Base-by-base conservation (phyloP, 2,113 vertebrate species). In the Pygoscelis antarcticus region DNA sequence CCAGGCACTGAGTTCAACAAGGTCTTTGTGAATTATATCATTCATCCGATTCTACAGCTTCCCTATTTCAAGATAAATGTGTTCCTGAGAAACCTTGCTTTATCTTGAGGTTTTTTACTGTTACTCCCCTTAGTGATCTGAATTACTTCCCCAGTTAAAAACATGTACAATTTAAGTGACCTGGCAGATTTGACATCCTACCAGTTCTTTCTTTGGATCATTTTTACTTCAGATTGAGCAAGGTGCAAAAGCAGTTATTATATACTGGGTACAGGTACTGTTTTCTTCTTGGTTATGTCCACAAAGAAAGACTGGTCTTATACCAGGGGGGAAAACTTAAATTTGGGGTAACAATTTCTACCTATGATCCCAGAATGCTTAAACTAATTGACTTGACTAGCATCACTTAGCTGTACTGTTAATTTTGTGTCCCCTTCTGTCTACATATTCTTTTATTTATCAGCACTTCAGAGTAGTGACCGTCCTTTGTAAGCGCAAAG, bases 141-240 rank as follows among this genome's bases (percentile, higher is more conserved):
- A 87, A 92, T 87, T 71, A 81, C 72, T 96, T 87, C 47, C 83
- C 47, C 65, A 60, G 60, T 92, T 93, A 52, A 42, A 91, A 71
- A 85, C 66, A 51, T 7, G 27, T 34, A 29, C 15, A 25, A 72
- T 94, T 84, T 47, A 72, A 94, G 49, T 51, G 87, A 51, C 54
- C 84, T 82, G 75, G 61, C 51, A 90, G 92, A 89, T 78, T 88
- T 75, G 62, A 90, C 58, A 78, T 30, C 68, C 71, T 70, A 19
- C 90, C 51, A 44, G 32, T 71, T 81, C 72, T 36, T 74, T 62
- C 55, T 80, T 20, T 42, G 58, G 70, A 21, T 86, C 66, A 23
- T 77, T 93, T 90, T 58, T 38, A 30, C 34, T 80, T 87, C 70
- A 57, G 38, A 58, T 14, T 89, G 26, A 89, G 69, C 26, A 65